These are phyloP conservation scores for Seriola aureovittata DNA, from an alignment of 2,113 vertebrate genomes.

Conservation along the genomic window DNA sequence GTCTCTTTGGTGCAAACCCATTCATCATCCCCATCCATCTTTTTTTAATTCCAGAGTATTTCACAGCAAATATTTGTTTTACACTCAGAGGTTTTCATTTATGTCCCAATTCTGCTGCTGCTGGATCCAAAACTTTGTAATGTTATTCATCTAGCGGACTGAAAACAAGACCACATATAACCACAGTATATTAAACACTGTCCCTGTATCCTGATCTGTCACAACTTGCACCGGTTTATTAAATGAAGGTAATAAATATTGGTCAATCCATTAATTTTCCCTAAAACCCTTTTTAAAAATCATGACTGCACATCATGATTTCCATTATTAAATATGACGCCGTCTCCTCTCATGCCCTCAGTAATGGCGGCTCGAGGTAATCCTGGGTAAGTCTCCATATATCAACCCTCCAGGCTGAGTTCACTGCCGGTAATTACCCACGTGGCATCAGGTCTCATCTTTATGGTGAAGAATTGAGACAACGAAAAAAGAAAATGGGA, in stretches of 20 bases:
- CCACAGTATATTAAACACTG: background rate
- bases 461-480: constrained; percentile 41
- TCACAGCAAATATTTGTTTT: background rate
- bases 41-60: background rate
- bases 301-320: constrained; percentile 36
- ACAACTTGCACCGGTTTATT: constrained; percentile 10
- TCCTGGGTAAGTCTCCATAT: constrained; percentile 57
- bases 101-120: background rate
- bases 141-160: background rate
- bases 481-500: constrained; percentile 40
- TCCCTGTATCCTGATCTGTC: background rate
- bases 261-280: constrained; percentile 37
- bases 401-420: constrained; percentile 39
- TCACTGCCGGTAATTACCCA: constrained; percentile 54
- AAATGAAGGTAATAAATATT: constrained; percentile 46
- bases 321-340: constrained; percentile 46
- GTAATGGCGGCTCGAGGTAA: constrained; percentile 50
- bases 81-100: background rate
- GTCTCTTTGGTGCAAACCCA: background rate
- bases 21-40: background rate
- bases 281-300: constrained; percentile 39
- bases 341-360: constrained; percentile 19
- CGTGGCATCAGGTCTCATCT: constrained; percentile 64
- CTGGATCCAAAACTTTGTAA: background rate
- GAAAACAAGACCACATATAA: background rate